These are phyloP conservation scores for Antrozous pallidus DNA, from an alignment of 2,797 vertebrate species.

Conservation along the genomic window DNA sequence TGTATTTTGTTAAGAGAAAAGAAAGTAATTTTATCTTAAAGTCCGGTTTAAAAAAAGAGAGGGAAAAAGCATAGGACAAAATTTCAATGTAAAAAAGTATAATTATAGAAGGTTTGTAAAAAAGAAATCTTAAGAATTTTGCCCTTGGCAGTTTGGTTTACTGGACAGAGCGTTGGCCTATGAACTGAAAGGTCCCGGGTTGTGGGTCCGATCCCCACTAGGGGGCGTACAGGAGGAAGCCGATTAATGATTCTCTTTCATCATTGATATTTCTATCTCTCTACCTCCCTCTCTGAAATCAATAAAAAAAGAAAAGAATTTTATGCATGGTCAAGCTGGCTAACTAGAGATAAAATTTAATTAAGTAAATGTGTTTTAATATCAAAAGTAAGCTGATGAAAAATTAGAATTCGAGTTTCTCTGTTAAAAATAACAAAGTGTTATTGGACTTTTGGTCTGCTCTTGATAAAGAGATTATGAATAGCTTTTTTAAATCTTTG, in stretches of 20 bases:
- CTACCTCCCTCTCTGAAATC: not conserved
- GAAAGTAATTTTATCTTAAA: not conserved
- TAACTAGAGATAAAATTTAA: not conserved
- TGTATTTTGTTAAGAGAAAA: not conserved
- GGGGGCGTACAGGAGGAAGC: not conserved
- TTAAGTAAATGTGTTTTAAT: not conserved
- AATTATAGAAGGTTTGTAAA: not conserved
- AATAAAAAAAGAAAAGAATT: not conserved
- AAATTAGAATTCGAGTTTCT: not conserved
- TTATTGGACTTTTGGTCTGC: not conserved
- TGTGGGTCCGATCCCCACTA: not conserved
- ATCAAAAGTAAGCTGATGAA: not conserved
- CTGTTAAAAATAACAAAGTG: not conserved
- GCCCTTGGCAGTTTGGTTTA: not conserved
- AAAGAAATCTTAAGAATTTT: not conserved
- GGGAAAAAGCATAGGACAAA: not conserved
- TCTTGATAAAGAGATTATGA: not conserved
- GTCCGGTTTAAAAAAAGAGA: not conserved
- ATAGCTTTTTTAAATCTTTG: not conserved
- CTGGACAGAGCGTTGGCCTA: not conserved
- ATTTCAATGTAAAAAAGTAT: not conserved
- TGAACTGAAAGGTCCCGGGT: not conserved
- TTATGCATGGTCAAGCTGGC: not conserved
- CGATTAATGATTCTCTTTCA: not conserved
- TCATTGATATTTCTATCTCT: not conserved